Evolutionary conservation across 2,113 vertebrate species (phyloP).

Genomic region (Halcyon senegalensis): DNA sequence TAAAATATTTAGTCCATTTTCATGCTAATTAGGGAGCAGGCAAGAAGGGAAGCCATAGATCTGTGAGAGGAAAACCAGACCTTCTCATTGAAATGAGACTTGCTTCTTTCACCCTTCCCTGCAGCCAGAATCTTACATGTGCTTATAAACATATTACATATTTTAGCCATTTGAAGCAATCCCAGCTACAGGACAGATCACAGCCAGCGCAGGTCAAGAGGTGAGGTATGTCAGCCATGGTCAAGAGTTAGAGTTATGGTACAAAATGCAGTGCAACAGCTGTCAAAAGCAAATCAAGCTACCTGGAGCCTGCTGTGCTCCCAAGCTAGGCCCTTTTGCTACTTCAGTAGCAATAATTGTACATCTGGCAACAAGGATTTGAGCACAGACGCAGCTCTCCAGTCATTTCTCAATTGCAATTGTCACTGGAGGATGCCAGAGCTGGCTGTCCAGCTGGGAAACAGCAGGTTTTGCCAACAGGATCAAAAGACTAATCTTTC

Average conservation of each 20-base stretch:
- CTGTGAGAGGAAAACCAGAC: neutral
- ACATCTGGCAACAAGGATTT: slow-evolving; percentile 12
- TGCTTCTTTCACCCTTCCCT: neutral
- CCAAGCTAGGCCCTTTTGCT: neutral
- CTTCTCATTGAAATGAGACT: neutral
- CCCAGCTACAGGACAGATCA: neutral
- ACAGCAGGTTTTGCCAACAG: slow-evolving; percentile 2
- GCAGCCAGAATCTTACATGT: neutral
- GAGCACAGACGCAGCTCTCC: slow-evolving; percentile 8
- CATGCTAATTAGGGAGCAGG: slow-evolving; percentile 40
- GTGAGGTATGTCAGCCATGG: neutral
- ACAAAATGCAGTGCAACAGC: neutral
- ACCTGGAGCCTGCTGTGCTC: neutral
- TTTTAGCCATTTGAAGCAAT: neutral
- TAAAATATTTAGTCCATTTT: slow-evolving; percentile 63
- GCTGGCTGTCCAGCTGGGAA: slow-evolving; percentile 33
- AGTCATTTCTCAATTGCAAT: neutral
- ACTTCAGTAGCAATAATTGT: neutral
- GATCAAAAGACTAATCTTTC: slow-evolving; percentile 38
- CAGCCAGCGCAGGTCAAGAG: neutral
- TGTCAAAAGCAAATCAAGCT: neutral
- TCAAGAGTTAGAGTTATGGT: neutral
- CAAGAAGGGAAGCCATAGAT: neutral
- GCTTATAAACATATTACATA: neutral
- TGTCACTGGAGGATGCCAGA: slow-evolving; percentile 21